phyloP scores from a whole-genome alignment of 2,888 invertebrate species.

The Ectemnius continuus region DNA sequence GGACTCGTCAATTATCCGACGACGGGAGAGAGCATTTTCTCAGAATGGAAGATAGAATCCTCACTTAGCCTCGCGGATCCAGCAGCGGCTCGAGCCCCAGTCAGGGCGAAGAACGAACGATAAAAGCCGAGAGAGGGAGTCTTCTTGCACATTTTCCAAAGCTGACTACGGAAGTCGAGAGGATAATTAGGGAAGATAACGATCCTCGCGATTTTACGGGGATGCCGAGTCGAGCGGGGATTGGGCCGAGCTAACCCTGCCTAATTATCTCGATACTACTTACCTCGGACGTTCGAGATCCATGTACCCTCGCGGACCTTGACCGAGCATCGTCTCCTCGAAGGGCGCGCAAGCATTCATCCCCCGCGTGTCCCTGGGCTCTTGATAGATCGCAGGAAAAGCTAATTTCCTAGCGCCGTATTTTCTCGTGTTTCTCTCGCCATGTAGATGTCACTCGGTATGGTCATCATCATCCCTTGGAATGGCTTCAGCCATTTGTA shows the following conservation, averaged over 20 bases:
- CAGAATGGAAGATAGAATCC: no score
- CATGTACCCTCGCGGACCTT: slow-evolving; percentile 1
- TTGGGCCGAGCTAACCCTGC: background rate
- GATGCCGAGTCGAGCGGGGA: background rate
- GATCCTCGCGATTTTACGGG: slow-evolving; percentile 26
- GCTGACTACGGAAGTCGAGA: slow-evolving; percentile 21
- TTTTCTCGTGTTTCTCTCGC: slow-evolving; percentile 6
- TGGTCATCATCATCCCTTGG: no score
- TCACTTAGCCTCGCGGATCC: no score
- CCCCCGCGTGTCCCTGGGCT: background rate
- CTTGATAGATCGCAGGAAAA: slow-evolving; percentile 43
- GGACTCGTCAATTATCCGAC: slow-evolving; percentile 1
- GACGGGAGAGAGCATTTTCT: background rate
- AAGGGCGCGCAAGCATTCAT: background rate
- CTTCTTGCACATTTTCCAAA: background rate
- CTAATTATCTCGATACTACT: slow-evolving; percentile 48
- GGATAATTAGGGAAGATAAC: slow-evolving; percentile 35
- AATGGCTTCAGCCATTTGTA: no score
- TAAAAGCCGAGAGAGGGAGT: background rate
- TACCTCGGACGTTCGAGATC: slow-evolving; percentile 4
- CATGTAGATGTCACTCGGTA: no score
- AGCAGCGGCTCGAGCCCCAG: no score
- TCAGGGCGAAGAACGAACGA: background rate
- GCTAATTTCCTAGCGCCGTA: slow-evolving; percentile 40
- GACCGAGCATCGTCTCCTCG: background rate